A percentile compares a stretch with the other conserved stretches of the same genome.
phyloP scores from a whole-genome alignment of 2,797 vertebrate species.

The Catharus ustulatus region DNA sequence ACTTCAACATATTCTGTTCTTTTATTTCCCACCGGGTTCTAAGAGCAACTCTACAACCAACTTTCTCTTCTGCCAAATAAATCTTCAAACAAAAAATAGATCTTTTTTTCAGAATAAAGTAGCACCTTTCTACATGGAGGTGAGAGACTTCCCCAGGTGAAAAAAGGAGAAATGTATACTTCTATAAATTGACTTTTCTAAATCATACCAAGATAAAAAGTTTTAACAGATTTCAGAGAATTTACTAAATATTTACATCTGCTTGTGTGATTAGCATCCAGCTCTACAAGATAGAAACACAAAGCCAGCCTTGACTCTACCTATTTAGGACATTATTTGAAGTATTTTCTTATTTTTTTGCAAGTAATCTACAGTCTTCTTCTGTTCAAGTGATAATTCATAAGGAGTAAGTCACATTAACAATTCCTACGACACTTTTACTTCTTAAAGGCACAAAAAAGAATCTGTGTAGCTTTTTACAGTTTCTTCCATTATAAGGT shows the following conservation, averaged over 20 bases:
- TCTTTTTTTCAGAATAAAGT: background rate
- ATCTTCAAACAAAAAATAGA: conserved; percentile 10
- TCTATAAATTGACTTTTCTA: background rate
- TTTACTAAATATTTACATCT: background rate
- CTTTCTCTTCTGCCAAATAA: conserved; percentile 56
- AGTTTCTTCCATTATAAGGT: background rate
- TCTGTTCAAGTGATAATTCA: background rate
- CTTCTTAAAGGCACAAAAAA: background rate
- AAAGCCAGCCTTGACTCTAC: background rate
- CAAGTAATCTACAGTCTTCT: background rate
- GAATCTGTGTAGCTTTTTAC: background rate
- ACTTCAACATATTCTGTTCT: conserved; percentile 45
- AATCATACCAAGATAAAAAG: background rate
- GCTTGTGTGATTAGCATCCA: background rate
- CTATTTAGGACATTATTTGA: background rate
- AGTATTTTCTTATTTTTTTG: background rate
- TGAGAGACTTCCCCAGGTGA: conserved; percentile 8
- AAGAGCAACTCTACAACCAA: conserved; percentile 23
- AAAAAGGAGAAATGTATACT: background rate
- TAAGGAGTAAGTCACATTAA: background rate
- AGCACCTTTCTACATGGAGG: background rate
- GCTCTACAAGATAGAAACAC: background rate
- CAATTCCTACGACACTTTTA: background rate
- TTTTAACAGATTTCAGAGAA: background rate
- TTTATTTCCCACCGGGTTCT: conserved; percentile 55